Evolutionary conservation across 2,888 invertebrate species (phyloP).

Genomic region (Mythimna albipuncta): DNA sequence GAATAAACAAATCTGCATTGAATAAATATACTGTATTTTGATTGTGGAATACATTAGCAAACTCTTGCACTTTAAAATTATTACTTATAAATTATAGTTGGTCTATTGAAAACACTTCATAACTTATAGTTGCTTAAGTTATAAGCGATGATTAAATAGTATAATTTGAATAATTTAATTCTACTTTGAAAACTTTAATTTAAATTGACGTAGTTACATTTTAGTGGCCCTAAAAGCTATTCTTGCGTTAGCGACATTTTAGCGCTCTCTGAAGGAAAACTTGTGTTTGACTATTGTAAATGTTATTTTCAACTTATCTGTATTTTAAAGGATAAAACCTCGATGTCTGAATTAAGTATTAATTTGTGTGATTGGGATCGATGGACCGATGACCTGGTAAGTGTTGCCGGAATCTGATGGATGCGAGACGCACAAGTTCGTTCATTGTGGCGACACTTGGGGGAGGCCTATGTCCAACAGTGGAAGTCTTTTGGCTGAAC

Average conservation of each 20-base stretch:
- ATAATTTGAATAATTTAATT: not conserved
- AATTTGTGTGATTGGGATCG: too few relatives aligned
- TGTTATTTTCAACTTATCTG: not conserved
- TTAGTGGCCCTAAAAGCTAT: constrained; percentile 16
- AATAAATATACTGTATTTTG: constrained; percentile 1
- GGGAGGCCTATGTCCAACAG: too few relatives aligned
- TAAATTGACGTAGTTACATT: not conserved
- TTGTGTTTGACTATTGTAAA: too few relatives aligned
- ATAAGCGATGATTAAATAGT: not conserved
- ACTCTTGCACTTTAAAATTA: not conserved
- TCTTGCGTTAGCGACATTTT: not conserved
- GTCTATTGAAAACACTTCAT: constrained; percentile 4
- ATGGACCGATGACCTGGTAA: too few relatives aligned
- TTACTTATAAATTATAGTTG: not conserved
- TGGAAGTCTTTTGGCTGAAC: too few relatives aligned
- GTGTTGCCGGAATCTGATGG: too few relatives aligned
- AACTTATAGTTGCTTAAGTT: not conserved
- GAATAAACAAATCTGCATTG: constrained; percentile 5
- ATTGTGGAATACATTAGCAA: constrained; percentile 1
- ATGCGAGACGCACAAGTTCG: too few relatives aligned
- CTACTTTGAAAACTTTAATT: not conserved
- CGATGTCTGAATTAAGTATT: too few relatives aligned
- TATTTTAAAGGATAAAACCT: too few relatives aligned
- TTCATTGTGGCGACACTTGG: too few relatives aligned
- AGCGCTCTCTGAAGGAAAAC: constrained; percentile 22